Percentiles rank a stretch among this genome's conserved stretches.
These are phyloP conservation scores for Pedionomus torquatus DNA, from an alignment of 2,113 vertebrate species.

Conservation along the genomic window DNA sequence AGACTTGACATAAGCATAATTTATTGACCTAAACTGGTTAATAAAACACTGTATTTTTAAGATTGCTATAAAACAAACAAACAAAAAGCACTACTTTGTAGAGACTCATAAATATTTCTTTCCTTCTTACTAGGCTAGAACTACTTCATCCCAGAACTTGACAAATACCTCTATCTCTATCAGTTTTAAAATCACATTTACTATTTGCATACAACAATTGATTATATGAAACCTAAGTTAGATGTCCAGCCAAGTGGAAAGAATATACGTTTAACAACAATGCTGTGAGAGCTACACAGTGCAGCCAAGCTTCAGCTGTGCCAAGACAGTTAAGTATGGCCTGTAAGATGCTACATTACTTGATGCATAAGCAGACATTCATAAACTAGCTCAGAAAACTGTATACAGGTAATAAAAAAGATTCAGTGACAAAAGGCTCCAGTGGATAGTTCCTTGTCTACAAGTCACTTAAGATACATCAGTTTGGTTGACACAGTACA, in stretches of 20 bases:
- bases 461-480: background rate
- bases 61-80: background rate
- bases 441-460: background rate
- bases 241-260: background rate
- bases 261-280: background rate
- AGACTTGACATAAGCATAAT: background rate
- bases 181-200: background rate
- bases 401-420: constrained; percentile 16
- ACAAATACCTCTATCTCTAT: background rate
- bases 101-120: background rate
- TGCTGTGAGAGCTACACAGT: background rate
- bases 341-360: background rate
- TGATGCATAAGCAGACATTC: background rate
- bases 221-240: background rate
- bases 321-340: background rate
- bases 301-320: background rate
- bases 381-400: constrained; percentile 18
- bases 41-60: background rate
- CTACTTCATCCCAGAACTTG: background rate
- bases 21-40: background rate
- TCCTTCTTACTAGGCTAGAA: background rate
- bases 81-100: background rate
- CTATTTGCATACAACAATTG: background rate
- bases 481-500: background rate
- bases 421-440: background rate